These are phyloP conservation scores for Sus scrofa DNA, from an alignment of 2,113 vertebrate genomes.

Conservation along the genomic window DNA sequence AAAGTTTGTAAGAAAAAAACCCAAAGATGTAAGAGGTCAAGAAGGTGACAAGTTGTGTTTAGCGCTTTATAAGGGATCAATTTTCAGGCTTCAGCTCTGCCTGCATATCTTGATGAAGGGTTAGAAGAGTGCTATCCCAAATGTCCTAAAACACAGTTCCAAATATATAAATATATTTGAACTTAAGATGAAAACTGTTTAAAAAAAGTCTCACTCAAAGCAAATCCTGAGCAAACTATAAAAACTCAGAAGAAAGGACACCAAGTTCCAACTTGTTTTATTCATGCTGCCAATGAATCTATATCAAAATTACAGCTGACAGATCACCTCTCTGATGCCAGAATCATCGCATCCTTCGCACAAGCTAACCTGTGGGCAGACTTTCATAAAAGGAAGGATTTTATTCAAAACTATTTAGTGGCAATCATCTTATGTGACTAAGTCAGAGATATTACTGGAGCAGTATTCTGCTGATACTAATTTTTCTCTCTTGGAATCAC, in stretches of 20 bases:
- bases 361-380: not conserved
- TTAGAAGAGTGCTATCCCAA: not conserved
- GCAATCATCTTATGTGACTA: slow-evolving; percentile 47
- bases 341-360: not conserved
- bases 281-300: not conserved
- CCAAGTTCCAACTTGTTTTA: not conserved
- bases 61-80: not conserved
- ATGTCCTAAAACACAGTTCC: slow-evolving; percentile 6
- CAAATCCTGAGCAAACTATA: slow-evolving; percentile 10
- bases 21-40: not conserved
- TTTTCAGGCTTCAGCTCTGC: not conserved
- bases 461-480: slow-evolving; percentile 30
- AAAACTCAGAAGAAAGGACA: not conserved
- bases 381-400: slow-evolving; percentile 25
- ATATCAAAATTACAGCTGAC: not conserved
- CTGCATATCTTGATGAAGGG: not conserved
- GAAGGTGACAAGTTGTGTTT: not conserved
- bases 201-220: not conserved
- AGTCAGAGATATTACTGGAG: slow-evolving; percentile 47
- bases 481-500: slow-evolving; percentile 46
- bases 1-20: not conserved
- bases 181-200: slow-evolving; percentile 21
- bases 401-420: slow-evolving; percentile 56
- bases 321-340: not conserved
- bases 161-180: slow-evolving; percentile 27